Evolutionary conservation across 1,140 invertebrate genomes (phyloP).

Genomic region (Drosophila nigromelanica): DNA sequence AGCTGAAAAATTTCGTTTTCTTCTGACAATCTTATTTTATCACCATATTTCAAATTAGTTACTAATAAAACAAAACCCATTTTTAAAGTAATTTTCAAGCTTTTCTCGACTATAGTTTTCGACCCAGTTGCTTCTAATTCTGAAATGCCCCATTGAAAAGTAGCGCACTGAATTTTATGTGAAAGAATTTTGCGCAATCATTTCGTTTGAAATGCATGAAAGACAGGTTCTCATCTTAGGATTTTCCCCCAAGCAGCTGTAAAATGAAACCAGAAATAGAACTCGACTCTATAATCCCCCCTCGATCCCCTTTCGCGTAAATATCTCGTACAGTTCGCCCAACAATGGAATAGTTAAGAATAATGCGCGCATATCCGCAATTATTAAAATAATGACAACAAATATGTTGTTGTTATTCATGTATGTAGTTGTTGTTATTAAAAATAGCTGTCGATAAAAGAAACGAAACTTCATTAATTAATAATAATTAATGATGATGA

Average conservation of each 20-base stretch:
- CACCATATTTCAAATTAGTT: no score
- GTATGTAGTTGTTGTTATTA: slow-evolving; percentile 20
- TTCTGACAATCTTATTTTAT: no score
- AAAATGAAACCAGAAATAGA: slow-evolving; percentile 10
- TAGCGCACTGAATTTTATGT: background rate
- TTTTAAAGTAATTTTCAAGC: no score
- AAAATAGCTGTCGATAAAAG: slow-evolving; percentile 41
- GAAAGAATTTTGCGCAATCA: slow-evolving; percentile 24
- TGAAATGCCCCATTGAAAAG: background rate
- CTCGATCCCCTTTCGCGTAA: background rate
- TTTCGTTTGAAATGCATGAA: slow-evolving; percentile 10
- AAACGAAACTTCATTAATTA: slow-evolving; percentile 62
- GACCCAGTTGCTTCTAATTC: background rate
- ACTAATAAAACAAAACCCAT: no score
- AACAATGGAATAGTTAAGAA: slow-evolving; percentile 42
- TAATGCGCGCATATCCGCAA: slow-evolving; percentile 66
- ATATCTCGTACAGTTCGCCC: slow-evolving; percentile 3
- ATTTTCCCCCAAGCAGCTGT: slow-evolving; percentile 17
- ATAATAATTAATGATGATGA: slow-evolving; percentile 80
- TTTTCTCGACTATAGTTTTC: no score
- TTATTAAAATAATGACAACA: slow-evolving; percentile 69
- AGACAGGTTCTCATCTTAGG: slow-evolving; percentile 4
- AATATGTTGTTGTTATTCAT: slow-evolving; percentile 49
- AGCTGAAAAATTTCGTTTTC: no score
- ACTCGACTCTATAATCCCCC: background rate